phyloP scores from a whole-genome alignment of 2,888 invertebrate species.

The Bedellia somnulentella region DNA sequence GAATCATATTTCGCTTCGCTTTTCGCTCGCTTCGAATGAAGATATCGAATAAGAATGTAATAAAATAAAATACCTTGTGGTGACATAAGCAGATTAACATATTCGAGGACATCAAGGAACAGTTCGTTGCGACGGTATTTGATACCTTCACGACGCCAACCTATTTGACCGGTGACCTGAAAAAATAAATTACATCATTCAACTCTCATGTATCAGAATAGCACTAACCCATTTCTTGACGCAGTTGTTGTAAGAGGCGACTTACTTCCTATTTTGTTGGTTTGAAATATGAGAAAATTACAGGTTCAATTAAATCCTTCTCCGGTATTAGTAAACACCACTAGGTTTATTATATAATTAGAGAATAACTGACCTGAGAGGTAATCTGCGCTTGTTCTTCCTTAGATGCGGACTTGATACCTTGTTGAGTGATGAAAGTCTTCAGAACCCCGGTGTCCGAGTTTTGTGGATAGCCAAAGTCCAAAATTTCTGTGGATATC shows the following conservation, averaged over 20 bases:
- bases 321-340: no score
- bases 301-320: no score
- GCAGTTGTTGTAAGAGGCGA: no score
- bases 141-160: constrained; percentile 98
- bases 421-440: constrained; percentile 99
- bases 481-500: constrained; percentile 96
- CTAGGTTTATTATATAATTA: no score
- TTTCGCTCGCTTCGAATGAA: no score
- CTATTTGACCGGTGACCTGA: constrained; percentile 92
- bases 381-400: constrained; percentile 99
- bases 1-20: no score
- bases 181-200: no score
- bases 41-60: no score
- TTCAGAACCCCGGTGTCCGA: constrained; percentile 99
- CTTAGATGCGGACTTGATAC: constrained; percentile 97
- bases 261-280: no score
- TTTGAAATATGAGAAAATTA: no score
- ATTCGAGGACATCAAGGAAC: constrained; percentile 97
- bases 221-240: no score
- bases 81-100: constrained; percentile 98
- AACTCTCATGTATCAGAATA: no score
- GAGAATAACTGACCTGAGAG: constrained; percentile 87
- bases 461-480: constrained; percentile 99
- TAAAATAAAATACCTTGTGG: constrained; percentile 91
- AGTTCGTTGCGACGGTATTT: constrained; percentile 98